Evolutionary conservation across 1,140 invertebrate species (phyloP), one percentile per base, ranked within the genome.

Genomic region (Acromyrmex charruanus): DNA sequence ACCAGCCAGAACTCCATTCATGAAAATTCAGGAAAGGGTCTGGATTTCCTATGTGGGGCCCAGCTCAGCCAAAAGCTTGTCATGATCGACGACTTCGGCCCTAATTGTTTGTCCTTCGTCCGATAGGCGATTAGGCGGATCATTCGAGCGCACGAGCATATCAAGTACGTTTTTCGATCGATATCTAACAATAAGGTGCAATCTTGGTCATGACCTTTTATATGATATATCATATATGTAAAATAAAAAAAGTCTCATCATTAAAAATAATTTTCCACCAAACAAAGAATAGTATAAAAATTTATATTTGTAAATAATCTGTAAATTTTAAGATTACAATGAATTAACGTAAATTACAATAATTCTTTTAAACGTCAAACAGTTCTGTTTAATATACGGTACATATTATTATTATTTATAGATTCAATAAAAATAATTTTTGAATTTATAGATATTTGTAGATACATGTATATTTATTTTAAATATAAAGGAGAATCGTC

Each of bases 11-110:
- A 18, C 66, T 65, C 55, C 82, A 72, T 90, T 21, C 71, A 53
- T 79, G 80, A 85, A 90, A 89, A 89, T 90, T 79, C 80, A 71
- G 77, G 61, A 72, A 87, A 61, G 68, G 85, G 65, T 59, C n/a
- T 61, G 28, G 39, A 89, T 69, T 86, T 69, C 51, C 69, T 74
- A 74, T 74, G 28, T 65, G 25, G 55, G 39, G 35, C 55, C 69
- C 18, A n/a, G 69, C 80, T 84, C 25, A 74, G 69, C 39, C 80
- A 61, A 84, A 82, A 75, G 69, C 74, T 79, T 63, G 86, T 85
- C 82, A 87, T 87, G 80, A 84, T 84, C 69, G 55, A 84, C 80
- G 80, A 84, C 80, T 84, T 84, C 12, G 25, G 69, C 39, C 80
- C 80, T 84, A 75, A 84, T 84, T 84, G 80, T 84, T 84, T 84